A percentile compares a stretch with the other conserved stretches of the same genome.
Evolutionary conservation across 2,113 vertebrate species (phyloP).

Genomic region (Smithornis capensis): DNA sequence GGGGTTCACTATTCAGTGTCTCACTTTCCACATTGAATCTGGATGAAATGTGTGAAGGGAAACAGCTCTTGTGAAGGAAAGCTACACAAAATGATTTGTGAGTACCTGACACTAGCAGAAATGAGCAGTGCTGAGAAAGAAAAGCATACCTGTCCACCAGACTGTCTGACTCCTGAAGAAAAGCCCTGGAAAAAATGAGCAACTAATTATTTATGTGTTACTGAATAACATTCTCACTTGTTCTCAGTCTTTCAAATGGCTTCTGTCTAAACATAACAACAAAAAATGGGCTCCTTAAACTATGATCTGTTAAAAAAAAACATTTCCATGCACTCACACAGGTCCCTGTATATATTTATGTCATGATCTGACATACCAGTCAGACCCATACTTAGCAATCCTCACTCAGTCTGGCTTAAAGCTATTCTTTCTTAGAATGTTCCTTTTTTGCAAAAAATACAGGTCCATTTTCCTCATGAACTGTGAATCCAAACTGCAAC

Average conservation of each 20-base stretch:
- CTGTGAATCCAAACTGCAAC: neutral
- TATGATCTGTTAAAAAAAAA: neutral
- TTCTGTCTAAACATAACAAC: neutral
- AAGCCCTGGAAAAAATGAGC: neutral
- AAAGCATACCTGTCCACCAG: slow-evolving; percentile 38
- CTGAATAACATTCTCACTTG: neutral
- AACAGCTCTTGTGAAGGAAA: neutral
- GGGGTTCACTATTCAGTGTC: neutral
- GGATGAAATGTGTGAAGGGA: neutral
- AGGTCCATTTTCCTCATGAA: neutral
- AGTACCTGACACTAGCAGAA: neutral
- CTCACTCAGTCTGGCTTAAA: neutral
- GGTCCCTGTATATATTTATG: neutral
- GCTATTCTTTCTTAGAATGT: neutral
- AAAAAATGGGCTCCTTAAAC: neutral
- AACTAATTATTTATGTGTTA: neutral
- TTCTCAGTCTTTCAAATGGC: neutral
- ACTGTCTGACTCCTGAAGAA: slow-evolving; percentile 26
- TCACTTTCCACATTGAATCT: neutral
- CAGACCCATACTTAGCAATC: neutral
- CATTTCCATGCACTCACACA: neutral
- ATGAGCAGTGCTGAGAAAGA: neutral
- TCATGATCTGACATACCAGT: neutral
- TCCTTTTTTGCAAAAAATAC: neutral
- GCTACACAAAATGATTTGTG: neutral